Evolutionary conservation across 2,888 invertebrate genomes (phyloP).

Genomic region (Ochlodes sylvanus): DNA sequence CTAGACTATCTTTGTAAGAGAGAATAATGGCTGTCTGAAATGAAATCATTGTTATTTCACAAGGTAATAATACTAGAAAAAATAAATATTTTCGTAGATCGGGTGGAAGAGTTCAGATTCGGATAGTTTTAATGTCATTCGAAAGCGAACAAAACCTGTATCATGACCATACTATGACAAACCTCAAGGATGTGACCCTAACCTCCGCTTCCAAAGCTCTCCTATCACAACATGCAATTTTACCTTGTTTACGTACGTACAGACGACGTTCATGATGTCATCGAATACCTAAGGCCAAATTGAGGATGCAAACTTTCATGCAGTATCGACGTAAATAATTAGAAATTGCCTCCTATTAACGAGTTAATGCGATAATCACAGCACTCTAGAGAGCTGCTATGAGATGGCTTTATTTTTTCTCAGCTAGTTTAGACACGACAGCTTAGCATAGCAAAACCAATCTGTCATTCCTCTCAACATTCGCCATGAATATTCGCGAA

Average conservation of each 20-base stretch:
- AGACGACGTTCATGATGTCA: constrained; percentile 48
- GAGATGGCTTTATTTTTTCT: constrained; percentile 22
- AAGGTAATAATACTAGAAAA: too few species aligned
- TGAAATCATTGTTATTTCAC: too few species aligned
- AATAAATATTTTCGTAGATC: too few species aligned
- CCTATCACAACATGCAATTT: constrained; percentile 10
- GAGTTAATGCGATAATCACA: not conserved
- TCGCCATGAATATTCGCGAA: constrained; percentile 7
- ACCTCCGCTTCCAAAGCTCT: not conserved
- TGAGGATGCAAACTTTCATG: constrained; percentile 41
- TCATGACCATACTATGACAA: too few species aligned
- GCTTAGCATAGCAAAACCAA: not conserved
- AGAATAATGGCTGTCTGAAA: too few species aligned
- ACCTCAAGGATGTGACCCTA: not conserved
- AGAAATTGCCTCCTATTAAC: constrained; percentile 1
- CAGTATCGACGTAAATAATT: constrained; percentile 1
- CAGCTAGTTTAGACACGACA: not conserved
- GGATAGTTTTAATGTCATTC: not conserved
- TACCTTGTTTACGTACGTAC: constrained; percentile 12
- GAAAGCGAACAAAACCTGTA: not conserved
- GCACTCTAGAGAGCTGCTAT: not conserved
- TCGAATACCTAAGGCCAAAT: constrained; percentile 45
- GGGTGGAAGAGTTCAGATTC: not conserved
- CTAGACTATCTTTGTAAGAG: too few species aligned
- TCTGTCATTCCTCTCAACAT: constrained; percentile 23